phyloP scores from a whole-genome alignment of 2,113 vertebrate genomes.

The Bombycilla garrulus region DNA sequence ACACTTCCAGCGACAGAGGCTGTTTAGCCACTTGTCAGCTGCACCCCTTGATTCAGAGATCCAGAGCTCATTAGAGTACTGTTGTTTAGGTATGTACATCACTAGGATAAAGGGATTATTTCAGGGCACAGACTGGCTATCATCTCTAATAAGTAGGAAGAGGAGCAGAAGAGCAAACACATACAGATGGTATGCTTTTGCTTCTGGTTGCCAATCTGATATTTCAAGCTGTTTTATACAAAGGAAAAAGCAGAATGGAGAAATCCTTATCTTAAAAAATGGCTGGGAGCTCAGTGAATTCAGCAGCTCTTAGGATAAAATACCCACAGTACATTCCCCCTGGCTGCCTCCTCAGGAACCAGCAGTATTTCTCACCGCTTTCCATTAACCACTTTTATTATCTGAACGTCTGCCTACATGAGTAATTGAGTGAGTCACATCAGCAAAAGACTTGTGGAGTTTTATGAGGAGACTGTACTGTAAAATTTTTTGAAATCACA shows the following conservation, averaged over 20 bases:
- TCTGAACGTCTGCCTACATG: slow-evolving; percentile 64
- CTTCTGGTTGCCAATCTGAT: slow-evolving; percentile 12
- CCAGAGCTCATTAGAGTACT: background rate
- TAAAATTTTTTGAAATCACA: slow-evolving; percentile 17
- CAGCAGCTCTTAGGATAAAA: slow-evolving; percentile 54
- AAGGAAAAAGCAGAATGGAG: slow-evolving; percentile 27
- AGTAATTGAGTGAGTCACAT: slow-evolving; percentile 73
- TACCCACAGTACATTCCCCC: slow-evolving; percentile 29
- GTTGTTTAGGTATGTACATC: background rate
- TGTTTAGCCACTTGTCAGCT: slow-evolving; percentile 4
- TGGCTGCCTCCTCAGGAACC: slow-evolving; percentile 58
- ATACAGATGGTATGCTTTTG: background rate
- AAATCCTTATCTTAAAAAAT: slow-evolving; percentile 55
- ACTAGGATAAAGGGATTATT: slow-evolving; percentile 19
- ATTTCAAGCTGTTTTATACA: slow-evolving; percentile 42
- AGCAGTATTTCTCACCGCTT: slow-evolving; percentile 66
- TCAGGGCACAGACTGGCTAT: background rate
- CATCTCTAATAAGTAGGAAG: background rate
- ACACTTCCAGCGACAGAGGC: background rate
- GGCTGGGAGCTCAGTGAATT: slow-evolving; percentile 37
- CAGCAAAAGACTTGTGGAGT: slow-evolving; percentile 49
- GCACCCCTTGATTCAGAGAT: background rate
- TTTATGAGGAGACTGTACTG: slow-evolving; percentile 48
- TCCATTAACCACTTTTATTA: slow-evolving; percentile 71
- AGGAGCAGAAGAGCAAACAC: slow-evolving; percentile 1